Conservation (phyloP, 2,888 invertebrate genomes). For the Pseudoips prasinana region DNA sequence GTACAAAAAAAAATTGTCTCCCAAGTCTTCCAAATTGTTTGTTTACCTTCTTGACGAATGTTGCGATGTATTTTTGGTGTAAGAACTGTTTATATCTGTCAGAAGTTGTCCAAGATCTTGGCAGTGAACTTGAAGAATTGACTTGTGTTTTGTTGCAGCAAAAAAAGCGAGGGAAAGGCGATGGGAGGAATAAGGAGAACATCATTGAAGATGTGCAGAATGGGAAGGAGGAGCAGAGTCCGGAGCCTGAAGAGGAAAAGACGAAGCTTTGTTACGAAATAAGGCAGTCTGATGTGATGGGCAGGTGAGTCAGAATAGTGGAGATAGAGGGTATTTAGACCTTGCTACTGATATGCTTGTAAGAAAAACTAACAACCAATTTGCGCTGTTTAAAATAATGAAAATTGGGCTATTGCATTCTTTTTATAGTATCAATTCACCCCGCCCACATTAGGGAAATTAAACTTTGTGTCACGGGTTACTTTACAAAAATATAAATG, state of each 20-base stretch:
- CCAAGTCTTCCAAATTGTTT: slow-evolving; percentile 23
- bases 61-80: slow-evolving; percentile 61
- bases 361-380: too few species aligned
- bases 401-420: too few species aligned
- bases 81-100: slow-evolving; percentile 25
- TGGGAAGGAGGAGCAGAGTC: slow-evolving; percentile 27
- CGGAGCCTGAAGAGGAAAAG: slow-evolving; percentile 82
- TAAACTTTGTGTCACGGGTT: too few species aligned
- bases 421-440: too few species aligned
- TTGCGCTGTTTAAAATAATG: too few species aligned
- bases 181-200: slow-evolving; percentile 65
- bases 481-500: too few species aligned
- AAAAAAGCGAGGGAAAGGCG: slow-evolving; percentile 62
- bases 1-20: slow-evolving; percentile 47
- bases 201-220: slow-evolving; percentile 47
- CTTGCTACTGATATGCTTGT: too few species aligned
- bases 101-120: slow-evolving; percentile 1
- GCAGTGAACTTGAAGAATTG: slow-evolving; percentile 7
- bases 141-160: slow-evolving; percentile 52
- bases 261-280: slow-evolving; percentile 76
- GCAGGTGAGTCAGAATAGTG: slow-evolving; percentile 79
- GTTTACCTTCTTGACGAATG: slow-evolving; percentile 41
- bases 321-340: too few species aligned
- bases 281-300: slow-evolving; percentile 82
- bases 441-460: too few species aligned